Conservation (phyloP, 1,140 invertebrate species). For the Meteorus sp. region DNA sequence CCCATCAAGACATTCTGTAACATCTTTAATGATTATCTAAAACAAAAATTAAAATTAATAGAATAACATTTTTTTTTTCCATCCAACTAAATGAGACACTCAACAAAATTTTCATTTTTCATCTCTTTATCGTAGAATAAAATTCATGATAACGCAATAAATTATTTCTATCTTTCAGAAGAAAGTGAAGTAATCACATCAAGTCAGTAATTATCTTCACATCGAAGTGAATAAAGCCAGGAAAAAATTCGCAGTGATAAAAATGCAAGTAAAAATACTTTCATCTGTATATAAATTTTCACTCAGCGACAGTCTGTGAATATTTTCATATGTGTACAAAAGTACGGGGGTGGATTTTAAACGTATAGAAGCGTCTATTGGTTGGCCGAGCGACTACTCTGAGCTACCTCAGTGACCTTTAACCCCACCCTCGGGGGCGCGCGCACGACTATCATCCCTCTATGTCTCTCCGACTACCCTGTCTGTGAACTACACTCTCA, state of each 20-base stretch:
- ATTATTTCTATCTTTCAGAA: too few species aligned
- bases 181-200: too few species aligned
- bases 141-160: too few species aligned
- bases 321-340: background rate
- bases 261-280: background rate
- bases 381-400: slow-evolving; percentile 43
- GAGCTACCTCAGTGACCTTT: slow-evolving; percentile 48
- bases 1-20: background rate
- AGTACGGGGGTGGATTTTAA: slow-evolving; percentile 22
- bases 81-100: too few species aligned
- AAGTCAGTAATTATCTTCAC: too few species aligned
- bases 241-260: background rate
- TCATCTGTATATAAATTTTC: too few species aligned
- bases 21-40: background rate
- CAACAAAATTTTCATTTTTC: too few species aligned
- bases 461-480: background rate
- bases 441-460: slow-evolving; percentile 43
- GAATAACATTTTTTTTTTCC: too few species aligned
- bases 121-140: too few species aligned
- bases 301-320: too few species aligned
- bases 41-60: too few species aligned
- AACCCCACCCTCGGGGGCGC: slow-evolving; percentile 52
- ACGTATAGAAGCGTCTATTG: slow-evolving; percentile 50
- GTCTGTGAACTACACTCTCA: slow-evolving; percentile 1
- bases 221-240: too few species aligned